phyloP scores from a whole-genome alignment of 1,140 invertebrate species.

The Diplogasteroides magnus region DNA sequence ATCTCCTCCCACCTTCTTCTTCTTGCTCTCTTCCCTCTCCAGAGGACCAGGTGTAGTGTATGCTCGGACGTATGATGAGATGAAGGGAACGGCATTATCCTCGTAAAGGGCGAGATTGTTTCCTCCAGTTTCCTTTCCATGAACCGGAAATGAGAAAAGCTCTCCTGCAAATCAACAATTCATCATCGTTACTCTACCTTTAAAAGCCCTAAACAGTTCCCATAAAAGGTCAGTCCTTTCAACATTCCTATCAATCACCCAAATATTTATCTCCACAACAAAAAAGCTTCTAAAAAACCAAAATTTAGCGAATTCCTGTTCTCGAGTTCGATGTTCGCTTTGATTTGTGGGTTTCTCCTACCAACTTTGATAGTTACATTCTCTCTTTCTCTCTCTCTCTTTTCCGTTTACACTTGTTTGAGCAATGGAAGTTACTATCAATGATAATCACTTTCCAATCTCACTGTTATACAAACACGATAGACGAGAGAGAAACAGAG shows the following conservation, averaged over 20 bases:
- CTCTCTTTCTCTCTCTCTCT: constrained; percentile 17
- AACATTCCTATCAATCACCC: background rate
- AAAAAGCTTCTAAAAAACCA: too few species aligned
- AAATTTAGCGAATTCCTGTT: background rate
- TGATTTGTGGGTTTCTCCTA: background rate
- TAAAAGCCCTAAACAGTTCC: too few species aligned
- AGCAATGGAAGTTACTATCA: constrained; percentile 2
- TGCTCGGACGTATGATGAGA: constrained; percentile 38
- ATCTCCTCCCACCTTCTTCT: constrained; percentile 23
- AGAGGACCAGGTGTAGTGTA: constrained; percentile 53
- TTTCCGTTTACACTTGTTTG: constrained; percentile 18
- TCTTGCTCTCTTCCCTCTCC: constrained; percentile 46
- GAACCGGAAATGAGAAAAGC: constrained; percentile 31
- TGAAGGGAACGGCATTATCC: constrained; percentile 42
- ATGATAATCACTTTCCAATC: constrained; percentile 3
- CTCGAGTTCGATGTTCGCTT: background rate
- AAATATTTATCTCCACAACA: too few species aligned
- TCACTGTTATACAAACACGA: background rate
- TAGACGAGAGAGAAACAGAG: constrained; percentile 5
- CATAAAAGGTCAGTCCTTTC: too few species aligned
- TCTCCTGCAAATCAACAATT: constrained; percentile 10
- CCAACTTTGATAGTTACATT: background rate
- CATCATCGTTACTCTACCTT: constrained; percentile 6
- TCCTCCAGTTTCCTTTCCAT: constrained; percentile 12
- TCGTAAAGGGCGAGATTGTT: constrained; percentile 47